Evolutionary conservation across 2,797 vertebrate genomes (phyloP).

Genomic region (Australoheros facetus): DNA sequence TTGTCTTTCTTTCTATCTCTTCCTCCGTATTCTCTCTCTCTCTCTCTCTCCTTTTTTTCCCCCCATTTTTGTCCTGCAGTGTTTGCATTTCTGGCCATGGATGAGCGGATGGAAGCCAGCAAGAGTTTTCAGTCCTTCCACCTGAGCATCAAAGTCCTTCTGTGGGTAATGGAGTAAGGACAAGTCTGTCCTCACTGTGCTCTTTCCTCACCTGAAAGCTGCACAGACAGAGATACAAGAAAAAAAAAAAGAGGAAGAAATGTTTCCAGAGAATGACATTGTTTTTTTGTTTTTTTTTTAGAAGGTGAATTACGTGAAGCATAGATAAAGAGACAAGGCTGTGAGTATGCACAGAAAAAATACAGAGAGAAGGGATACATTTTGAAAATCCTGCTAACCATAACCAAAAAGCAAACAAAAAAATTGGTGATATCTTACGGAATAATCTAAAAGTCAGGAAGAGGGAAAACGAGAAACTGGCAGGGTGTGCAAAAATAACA

Average conservation of each 20-base stretch:
- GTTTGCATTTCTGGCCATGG: slow-evolving; percentile 51
- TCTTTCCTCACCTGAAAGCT: slow-evolving; percentile 17
- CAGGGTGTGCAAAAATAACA: not conserved
- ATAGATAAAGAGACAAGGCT: too few relatives aligned
- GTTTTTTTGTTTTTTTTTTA: slow-evolving; percentile 8
- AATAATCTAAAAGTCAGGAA: not conserved
- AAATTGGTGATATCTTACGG: not conserved
- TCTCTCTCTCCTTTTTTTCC: not conserved
- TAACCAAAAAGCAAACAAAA: not conserved
- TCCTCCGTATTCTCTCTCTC: slow-evolving; percentile 18
- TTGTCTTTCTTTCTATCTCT: slow-evolving; percentile 32
- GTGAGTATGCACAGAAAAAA: too few relatives aligned
- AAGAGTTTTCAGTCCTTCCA: slow-evolving; percentile 50
- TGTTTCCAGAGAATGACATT: slow-evolving; percentile 6
- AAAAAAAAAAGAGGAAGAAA: not conserved
- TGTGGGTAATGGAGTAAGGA: slow-evolving; percentile 47
- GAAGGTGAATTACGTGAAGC: too few relatives aligned
- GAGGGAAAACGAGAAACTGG: not conserved
- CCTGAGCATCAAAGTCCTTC: slow-evolving; percentile 50
- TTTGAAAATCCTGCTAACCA: not conserved
- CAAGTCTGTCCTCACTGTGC: slow-evolving; percentile 17
- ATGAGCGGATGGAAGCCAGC: slow-evolving; percentile 46
- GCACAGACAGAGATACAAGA: slow-evolving; percentile 7
- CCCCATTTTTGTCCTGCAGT: slow-evolving; percentile 28
- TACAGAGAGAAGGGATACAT: not conserved